Conservation (phyloP, 2,797 vertebrate genomes). For the Darevskia mixta region DNA sequence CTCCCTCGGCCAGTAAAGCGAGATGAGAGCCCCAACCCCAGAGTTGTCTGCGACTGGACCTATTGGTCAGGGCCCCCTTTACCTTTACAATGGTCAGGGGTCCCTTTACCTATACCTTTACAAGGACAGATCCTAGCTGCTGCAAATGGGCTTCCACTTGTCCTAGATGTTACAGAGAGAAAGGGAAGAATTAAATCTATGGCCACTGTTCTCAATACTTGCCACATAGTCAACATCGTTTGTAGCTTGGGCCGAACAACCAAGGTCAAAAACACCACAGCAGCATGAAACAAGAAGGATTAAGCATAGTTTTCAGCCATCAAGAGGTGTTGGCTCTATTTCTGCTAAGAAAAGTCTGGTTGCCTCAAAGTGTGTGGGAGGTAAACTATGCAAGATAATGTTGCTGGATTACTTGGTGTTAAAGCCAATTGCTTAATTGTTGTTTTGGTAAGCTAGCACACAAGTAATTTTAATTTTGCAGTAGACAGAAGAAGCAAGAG, state of each 20-base stretch:
- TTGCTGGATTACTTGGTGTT: constrained; percentile 25
- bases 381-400: constrained; percentile 41
- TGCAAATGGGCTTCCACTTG: too few relatives aligned
- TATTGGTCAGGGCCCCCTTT: too few relatives aligned
- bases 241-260: background rate
- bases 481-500: background rate
- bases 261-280: background rate
- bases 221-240: background rate
- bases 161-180: too few relatives aligned
- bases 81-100: too few relatives aligned
- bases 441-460: constrained; percentile 33
- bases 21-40: too few relatives aligned
- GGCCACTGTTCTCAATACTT: background rate
- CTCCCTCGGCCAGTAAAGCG: too few relatives aligned
- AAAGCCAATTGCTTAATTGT: constrained; percentile 34
- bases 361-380: constrained; percentile 22
- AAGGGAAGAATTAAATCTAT: background rate
- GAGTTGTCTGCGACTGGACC: too few relatives aligned
- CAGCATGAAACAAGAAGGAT: background rate
- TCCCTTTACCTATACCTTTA: too few relatives aligned
- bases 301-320: background rate
- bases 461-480: constrained; percentile 29
- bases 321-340: background rate
- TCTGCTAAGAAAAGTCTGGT: constrained; percentile 10
- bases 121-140: too few relatives aligned